phyloP scores from a whole-genome alignment of 2,888 invertebrate species.

The Spodoptera picta region DNA sequence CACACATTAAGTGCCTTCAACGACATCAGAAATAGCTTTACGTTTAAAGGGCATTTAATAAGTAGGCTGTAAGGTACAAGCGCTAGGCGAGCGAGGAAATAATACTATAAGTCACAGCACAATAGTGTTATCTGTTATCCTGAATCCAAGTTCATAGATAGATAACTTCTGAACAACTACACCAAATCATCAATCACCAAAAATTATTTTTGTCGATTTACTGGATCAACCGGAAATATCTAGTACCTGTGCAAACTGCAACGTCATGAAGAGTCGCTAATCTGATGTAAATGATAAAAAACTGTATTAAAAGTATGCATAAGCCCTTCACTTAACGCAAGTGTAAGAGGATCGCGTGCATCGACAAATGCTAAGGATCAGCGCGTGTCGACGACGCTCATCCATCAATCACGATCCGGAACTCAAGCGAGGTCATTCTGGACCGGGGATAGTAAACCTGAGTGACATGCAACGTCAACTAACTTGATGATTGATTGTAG shows the following conservation, averaged over 20 bases:
- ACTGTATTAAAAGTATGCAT: conserved; percentile 4
- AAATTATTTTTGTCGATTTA: too few relatives aligned
- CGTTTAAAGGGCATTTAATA: conserved; percentile 74
- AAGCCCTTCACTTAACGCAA: conserved; percentile 55
- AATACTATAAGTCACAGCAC: conserved; percentile 1
- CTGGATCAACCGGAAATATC: too few relatives aligned
- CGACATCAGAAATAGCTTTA: conserved; percentile 76
- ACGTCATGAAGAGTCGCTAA: too few relatives aligned
- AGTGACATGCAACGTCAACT: conserved; percentile 19
- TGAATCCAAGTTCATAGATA: too few relatives aligned
- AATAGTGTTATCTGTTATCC: too few relatives aligned
- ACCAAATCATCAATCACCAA: too few relatives aligned
- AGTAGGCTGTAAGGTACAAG: conserved; percentile 36
- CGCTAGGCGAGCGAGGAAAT: conserved; percentile 9
- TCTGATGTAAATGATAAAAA: too few relatives aligned
- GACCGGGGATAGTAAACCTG: conserved; percentile 35
- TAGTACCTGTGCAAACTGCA: too few relatives aligned
- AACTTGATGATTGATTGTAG: conserved; percentile 10
- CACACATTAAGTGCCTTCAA: conserved; percentile 69
- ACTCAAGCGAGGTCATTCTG: conserved; percentile 60
- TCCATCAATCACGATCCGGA: conserved; percentile 79
- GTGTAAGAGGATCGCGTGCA: conserved; percentile 64
- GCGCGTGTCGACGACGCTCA: conserved; percentile 65
- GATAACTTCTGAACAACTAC: too few relatives aligned
- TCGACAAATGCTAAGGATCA: conserved; percentile 68